Evolutionary conservation across 2,113 vertebrate genomes (phyloP).

Genomic region (Uria aalge): DNA sequence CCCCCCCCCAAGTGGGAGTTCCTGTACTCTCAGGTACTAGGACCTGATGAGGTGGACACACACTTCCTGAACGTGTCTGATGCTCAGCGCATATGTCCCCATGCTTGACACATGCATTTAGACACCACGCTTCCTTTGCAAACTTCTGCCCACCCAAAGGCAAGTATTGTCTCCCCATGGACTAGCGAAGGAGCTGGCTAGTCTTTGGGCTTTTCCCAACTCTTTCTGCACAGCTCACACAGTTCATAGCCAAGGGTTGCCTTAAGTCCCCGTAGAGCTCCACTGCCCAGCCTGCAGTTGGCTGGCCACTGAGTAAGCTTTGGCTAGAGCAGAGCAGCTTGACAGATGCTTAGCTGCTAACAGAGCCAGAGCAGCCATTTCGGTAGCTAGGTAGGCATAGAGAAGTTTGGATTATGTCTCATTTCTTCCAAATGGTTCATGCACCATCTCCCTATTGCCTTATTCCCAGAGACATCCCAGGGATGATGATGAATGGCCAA

Average conservation of each 20-base stretch:
- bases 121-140: background rate
- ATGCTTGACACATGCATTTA: background rate
- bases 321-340: background rate
- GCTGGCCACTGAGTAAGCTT: background rate
- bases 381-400: background rate
- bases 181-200: background rate
- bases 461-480: background rate
- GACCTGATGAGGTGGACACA: background rate
- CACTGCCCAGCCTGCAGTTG: background rate
- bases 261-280: background rate
- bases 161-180: background rate
- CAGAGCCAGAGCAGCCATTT: background rate
- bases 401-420: background rate
- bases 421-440: background rate
- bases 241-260: background rate
- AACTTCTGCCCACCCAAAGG: background rate
- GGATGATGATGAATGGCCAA: background rate
- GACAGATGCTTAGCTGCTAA: background rate
- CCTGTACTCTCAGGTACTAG: background rate
- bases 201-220: background rate
- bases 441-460: background rate
- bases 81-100: background rate
- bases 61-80: background rate
- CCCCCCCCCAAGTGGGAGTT: background rate
- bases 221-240: background rate